These are phyloP conservation scores for Ochropleura plecta DNA, from an alignment of 2,888 invertebrate species.

Conservation along the genomic window DNA sequence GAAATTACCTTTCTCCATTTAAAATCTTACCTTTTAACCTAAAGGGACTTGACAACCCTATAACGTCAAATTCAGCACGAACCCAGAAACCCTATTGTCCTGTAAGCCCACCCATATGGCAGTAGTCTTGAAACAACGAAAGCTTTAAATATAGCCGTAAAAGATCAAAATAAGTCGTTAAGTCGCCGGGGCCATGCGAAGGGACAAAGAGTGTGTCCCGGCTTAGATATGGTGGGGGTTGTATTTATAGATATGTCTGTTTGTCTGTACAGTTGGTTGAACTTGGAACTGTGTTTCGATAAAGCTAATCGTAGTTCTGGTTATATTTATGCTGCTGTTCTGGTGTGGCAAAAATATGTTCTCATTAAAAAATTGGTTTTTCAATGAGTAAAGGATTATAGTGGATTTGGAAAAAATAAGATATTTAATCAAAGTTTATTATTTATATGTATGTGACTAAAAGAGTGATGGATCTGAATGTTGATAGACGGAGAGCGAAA, in stretches of 20 bases:
- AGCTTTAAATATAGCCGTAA: constrained; percentile 75
- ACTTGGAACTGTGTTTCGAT: constrained; percentile 13
- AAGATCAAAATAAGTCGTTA: constrained; percentile 77
- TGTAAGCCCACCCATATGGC: constrained; percentile 65
- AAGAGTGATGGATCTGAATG: too few species aligned
- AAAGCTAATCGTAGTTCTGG: neutral
- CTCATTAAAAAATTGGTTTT: neutral
- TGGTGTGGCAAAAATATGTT: neutral
- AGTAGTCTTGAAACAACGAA: constrained; percentile 46
- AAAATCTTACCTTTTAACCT: neutral
- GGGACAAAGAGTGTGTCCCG: constrained; percentile 50
- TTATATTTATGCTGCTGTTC: too few species aligned
- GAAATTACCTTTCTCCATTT: too few species aligned
- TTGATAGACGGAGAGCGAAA: too few species aligned
- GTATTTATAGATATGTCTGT: constrained; percentile 40
- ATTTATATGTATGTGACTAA: too few species aligned
- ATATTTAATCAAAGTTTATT: neutral
- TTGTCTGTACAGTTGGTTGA: neutral
- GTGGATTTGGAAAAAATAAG: neutral
- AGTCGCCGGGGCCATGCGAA: constrained; percentile 53
- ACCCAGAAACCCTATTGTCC: constrained; percentile 49
- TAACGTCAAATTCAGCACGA: constrained; percentile 48
- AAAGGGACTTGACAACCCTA: constrained; percentile 41
- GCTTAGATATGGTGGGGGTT: constrained; percentile 27
- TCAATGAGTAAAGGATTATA: too few species aligned